phyloP scores from a whole-genome alignment of 2,797 vertebrate species.

The Lepilemur ruficaudatus region DNA sequence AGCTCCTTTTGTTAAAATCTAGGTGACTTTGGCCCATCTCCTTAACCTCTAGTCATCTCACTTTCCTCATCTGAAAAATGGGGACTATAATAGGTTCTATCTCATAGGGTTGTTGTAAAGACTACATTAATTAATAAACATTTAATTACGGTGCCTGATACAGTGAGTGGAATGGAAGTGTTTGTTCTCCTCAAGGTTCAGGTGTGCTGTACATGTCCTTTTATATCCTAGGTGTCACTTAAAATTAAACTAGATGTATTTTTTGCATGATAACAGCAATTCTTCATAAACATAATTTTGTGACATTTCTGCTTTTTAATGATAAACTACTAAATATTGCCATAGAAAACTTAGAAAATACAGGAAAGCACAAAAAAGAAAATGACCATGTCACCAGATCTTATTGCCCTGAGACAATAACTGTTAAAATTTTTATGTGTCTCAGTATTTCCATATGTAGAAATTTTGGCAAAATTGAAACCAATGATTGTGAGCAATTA shows the following conservation, averaged over 20 bases:
- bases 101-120: background rate
- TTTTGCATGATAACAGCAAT: background rate
- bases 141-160: background rate
- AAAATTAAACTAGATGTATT: background rate
- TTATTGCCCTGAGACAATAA: background rate
- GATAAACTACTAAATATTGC: background rate
- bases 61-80: background rate
- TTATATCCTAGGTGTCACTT: background rate
- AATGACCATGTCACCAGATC: background rate
- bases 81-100: background rate
- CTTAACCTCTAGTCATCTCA: background rate
- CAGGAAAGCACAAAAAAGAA: background rate
- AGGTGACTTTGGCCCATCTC: background rate
- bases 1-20: background rate
- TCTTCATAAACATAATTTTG: background rate
- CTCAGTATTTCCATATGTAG: background rate
- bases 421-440: background rate
- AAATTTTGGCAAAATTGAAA: background rate
- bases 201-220: background rate
- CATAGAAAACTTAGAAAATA: background rate
- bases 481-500: background rate
- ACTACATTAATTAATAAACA: background rate
- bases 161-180: no score
- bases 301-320: background rate
- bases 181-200: background rate